These are phyloP conservation scores for Hipposideros larvatus DNA, from an alignment of 2,797 vertebrate species.

Conservation along the genomic window DNA sequence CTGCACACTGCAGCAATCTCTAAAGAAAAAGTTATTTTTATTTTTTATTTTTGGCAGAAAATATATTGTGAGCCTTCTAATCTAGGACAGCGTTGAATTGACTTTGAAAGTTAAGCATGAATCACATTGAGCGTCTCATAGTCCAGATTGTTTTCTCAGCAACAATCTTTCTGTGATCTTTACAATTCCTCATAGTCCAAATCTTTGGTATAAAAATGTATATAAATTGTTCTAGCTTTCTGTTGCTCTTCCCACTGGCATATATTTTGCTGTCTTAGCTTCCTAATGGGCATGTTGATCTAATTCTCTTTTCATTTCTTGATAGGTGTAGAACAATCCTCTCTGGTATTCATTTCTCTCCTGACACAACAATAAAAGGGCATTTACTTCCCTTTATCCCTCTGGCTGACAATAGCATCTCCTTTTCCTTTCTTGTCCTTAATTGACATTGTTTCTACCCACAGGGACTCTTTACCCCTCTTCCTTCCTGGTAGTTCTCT, in stretches of 20 bases:
- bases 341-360: conserved; percentile 19
- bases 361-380: neutral
- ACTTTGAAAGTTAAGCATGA: neutral
- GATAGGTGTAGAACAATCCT: conserved; percentile 2
- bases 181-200: neutral
- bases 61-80: neutral
- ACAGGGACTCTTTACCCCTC: neutral
- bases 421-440: conserved; percentile 58
- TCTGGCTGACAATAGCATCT: neutral
- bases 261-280: neutral
- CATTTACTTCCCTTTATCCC: neutral
- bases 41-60: neutral
- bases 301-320: conserved; percentile 33
- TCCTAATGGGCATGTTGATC: conserved; percentile 29
- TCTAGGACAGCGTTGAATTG: neutral
- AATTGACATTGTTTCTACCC: conserved; percentile 12
- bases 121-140: neutral
- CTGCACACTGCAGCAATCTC: neutral
- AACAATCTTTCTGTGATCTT: neutral
- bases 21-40: neutral
- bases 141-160: neutral
- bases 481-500: conserved; percentile 39
- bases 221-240: neutral
- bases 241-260: neutral
- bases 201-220: neutral